These are phyloP conservation scores for Morbakka virulenta DNA, from an alignment of 30 jellyfish, hydroid and myxozoan species.

Conservation along the genomic window DNA sequence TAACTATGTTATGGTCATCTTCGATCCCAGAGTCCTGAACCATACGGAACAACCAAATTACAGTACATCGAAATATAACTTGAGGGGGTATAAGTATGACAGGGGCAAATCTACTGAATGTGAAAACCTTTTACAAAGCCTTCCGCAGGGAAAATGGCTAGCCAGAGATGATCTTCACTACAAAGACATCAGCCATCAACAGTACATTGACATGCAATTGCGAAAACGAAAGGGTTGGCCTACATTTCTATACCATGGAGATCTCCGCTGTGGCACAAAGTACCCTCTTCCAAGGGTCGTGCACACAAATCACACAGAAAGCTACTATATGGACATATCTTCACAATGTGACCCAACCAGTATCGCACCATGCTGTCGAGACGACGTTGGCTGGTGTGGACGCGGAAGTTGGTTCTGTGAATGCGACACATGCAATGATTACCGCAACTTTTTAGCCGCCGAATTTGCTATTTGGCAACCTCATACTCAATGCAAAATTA, in stretches of 20 bases:
- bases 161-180: slow-evolving; percentile 27
- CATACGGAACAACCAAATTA: too few species aligned
- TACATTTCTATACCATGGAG: slow-evolving; percentile 62
- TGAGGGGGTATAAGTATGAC: too few species aligned
- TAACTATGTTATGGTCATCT: too few species aligned
- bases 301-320: slow-evolving; percentile 57
- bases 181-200: slow-evolving; percentile 39
- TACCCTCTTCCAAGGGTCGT: slow-evolving; percentile 79
- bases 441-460: slow-evolving; percentile 55
- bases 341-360: slow-evolving; percentile 86
- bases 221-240: slow-evolving; percentile 95
- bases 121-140: slow-evolving; percentile 20
- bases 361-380: slow-evolving; percentile 84
- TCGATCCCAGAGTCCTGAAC: too few species aligned
- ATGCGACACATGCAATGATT: slow-evolving; percentile 70
- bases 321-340: slow-evolving; percentile 66
- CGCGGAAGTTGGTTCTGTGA: slow-evolving; percentile 64
- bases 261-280: slow-evolving; percentile 77
- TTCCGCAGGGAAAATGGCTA: slow-evolving; percentile 82
- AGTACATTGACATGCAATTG: slow-evolving; percentile 61
- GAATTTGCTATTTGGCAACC: slow-evolving; percentile 78
- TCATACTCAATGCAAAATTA: slow-evolving; percentile 30
- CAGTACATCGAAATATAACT: too few species aligned
- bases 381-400: slow-evolving; percentile 96
- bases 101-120: too few species aligned